Conservation (phyloP, 2,797 vertebrate genomes). For the Pitangus sulphuratus region DNA sequence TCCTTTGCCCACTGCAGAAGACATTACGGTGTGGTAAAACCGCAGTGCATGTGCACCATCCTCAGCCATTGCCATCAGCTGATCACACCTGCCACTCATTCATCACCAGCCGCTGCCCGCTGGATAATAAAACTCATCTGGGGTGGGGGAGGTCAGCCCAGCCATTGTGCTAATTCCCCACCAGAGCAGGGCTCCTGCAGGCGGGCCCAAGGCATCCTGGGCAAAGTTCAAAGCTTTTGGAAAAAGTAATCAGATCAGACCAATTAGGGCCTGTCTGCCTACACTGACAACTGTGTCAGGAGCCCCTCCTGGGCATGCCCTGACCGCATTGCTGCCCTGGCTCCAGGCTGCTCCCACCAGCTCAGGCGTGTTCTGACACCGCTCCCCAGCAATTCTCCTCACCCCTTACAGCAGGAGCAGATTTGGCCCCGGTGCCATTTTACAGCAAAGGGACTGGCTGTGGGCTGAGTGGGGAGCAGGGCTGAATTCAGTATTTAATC, state of each 20-base stretch:
- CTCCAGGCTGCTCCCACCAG: constrained; percentile 10
- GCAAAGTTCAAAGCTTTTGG: constrained; percentile 64
- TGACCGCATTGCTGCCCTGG: not conserved
- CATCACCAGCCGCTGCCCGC: constrained; percentile 51
- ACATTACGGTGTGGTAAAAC: constrained; percentile 42
- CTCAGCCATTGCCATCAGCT: constrained; percentile 63
- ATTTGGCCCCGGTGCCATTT: not conserved
- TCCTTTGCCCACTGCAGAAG: constrained; percentile 66
- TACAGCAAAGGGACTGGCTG: not conserved
- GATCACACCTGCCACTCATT: constrained; percentile 75
- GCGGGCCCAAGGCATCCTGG: constrained; percentile 36
- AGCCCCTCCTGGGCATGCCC: constrained; percentile 32
- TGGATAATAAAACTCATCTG: not conserved
- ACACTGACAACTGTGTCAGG: constrained; percentile 51
- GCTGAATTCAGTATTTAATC: constrained; percentile 33
- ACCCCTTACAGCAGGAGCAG: not conserved
- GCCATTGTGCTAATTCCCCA: constrained; percentile 8
- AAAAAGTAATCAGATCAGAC: constrained; percentile 51
- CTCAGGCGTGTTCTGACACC: constrained; percentile 10
- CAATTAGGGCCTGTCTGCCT: constrained; percentile 56
- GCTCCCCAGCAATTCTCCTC: not conserved
- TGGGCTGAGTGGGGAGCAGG: not conserved
- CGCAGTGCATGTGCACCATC: constrained; percentile 14
- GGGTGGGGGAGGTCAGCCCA: not conserved
- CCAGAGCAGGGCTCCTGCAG: not conserved